Base-by-base conservation (phyloP, 2,113 vertebrate genomes). In the Tympanuchus pallidicinctus region DNA sequence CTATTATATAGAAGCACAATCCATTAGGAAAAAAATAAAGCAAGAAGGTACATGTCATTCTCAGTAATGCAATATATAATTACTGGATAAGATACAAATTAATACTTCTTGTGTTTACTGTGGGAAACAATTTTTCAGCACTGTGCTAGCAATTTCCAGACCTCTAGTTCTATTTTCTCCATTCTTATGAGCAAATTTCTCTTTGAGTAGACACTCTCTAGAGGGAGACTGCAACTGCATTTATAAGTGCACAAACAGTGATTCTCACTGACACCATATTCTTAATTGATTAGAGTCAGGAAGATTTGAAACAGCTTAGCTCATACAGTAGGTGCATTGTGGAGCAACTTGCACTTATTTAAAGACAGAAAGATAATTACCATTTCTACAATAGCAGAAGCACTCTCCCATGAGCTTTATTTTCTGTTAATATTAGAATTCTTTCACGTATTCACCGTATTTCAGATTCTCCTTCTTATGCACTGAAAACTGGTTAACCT, bases 381-480 rank as follows among this genome's bases (percentile, higher is more conserved):
- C 34, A 70, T 87, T 89, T 93, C 66, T 73, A 76, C n/a, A 82
- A 65, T 54, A 79, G 63, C 27, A 79, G 63, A 65, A 38, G 21
- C 38, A 87, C 7, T 34, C 63, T 78, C 21, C 45, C 3, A 1
- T 1, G 2, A 80, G 50, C 32, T 82, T 80, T 76, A 32, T 64
- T 91, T 88, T 28, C 15, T 91, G 54, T 61, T 92, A 89, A 70
- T 60, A 76, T 69, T 63, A 76, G 38, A 75, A 82, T 76, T 72
- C 43, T 66, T 89, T 77, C 38, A 52, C 13, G 16, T 32, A 73
- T 59, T 89, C 64, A 47, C 15, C 11, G 15, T 28, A 78, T 50
- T 73, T 87, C 22, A 57, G 10, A 11, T 91, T 95, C 65, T 63
- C n/a, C 38, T 73, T 79, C n/a, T 76, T 45, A 36, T 42, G 17